phyloP scores from a whole-genome alignment of 1,140 invertebrate species.

The Daktulosphaira vitifoliae region DNA sequence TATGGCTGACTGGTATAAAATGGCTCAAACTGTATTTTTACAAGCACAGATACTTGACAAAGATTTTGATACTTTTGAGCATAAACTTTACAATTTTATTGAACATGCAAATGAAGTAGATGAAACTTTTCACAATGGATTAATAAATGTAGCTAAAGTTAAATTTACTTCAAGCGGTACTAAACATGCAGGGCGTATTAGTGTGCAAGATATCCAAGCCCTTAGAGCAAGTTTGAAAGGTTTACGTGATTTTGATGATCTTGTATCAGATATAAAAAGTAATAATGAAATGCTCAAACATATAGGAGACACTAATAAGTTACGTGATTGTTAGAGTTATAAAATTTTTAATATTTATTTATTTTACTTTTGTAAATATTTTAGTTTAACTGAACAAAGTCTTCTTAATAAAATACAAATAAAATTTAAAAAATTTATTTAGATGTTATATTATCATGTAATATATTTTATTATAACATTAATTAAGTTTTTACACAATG shows the following conservation, averaged over 20 bases:
- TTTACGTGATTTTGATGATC: constrained; percentile 21
- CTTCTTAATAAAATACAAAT: too few species aligned
- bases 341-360: constrained; percentile 12
- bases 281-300: constrained; percentile 31
- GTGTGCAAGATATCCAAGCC: constrained; percentile 32
- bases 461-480: too few species aligned
- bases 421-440: too few species aligned
- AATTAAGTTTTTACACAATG: too few species aligned
- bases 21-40: constrained; percentile 66
- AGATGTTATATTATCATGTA: too few species aligned
- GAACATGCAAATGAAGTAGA: constrained; percentile 37
- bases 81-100: constrained; percentile 41
- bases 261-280: constrained; percentile 12
- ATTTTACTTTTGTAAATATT: neutral
- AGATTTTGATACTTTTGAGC: constrained; percentile 54
- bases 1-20: constrained; percentile 75
- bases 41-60: constrained; percentile 64
- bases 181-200: constrained; percentile 34
- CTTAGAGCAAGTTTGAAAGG: constrained; percentile 32
- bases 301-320: constrained; percentile 17
- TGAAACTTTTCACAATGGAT: constrained; percentile 38
- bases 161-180: constrained; percentile 32
- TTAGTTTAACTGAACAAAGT: too few species aligned
- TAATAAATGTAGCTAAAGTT: constrained; percentile 36
- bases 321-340: constrained; percentile 4